Conservation (phyloP, 2,888 invertebrate genomes). For the Synanthedon formicaeformis region DNA sequence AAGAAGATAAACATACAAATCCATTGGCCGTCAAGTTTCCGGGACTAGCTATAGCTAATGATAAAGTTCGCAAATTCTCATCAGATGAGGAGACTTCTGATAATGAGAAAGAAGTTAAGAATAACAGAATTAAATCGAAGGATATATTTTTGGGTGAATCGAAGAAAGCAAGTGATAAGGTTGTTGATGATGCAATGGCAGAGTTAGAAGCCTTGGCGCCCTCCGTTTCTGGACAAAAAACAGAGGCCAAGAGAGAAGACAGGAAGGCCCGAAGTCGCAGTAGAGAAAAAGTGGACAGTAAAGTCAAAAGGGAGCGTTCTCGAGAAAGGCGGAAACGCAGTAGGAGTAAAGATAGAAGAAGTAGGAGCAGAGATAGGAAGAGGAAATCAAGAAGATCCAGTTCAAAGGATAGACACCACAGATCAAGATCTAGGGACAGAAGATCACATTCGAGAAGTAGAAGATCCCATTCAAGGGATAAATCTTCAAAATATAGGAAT, state of each 20-base stretch:
- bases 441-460: conserved; percentile 30
- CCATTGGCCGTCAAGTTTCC: conserved; percentile 80
- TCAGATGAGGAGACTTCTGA: conserved; percentile 50
- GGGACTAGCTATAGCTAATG: conserved; percentile 84
- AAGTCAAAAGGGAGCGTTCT: conserved; percentile 28
- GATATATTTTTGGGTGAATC: conserved; percentile 55
- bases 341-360: conserved; percentile 21
- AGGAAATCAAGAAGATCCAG: conserved; percentile 29
- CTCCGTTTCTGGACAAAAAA: conserved; percentile 44
- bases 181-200: conserved; percentile 86
- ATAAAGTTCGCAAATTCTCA: conserved; percentile 61
- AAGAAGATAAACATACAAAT: conserved; percentile 43
- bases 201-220: conserved; percentile 88
- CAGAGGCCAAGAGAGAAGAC: conserved; percentile 22
- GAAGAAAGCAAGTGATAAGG: conserved; percentile 37
- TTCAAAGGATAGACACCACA: conserved; percentile 15
- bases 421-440: conserved; percentile 23
- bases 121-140: conserved; percentile 46
- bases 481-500: conserved; percentile 23
- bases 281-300: conserved; percentile 26
- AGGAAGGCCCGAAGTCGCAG: conserved; percentile 28
- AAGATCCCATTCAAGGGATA: conserved; percentile 16
- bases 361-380: conserved; percentile 21
- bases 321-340: conserved; percentile 23
- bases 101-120: conserved; percentile 30